These are phyloP conservation scores for Catocala fraxini DNA, from an alignment of 2,888 invertebrate species.

Conservation along the genomic window DNA sequence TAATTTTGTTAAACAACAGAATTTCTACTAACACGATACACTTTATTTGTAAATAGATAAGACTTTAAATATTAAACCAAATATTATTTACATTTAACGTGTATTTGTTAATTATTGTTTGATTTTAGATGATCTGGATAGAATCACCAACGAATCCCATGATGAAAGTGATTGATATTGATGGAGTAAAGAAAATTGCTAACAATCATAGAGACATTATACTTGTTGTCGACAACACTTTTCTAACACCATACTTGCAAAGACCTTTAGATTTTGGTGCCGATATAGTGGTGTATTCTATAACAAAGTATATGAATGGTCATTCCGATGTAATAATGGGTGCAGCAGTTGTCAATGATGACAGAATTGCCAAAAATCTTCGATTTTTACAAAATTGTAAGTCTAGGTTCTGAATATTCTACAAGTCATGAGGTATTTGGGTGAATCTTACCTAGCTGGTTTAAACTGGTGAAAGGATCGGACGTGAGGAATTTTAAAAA, in stretches of 20 bases:
- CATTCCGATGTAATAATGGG: conserved; percentile 99
- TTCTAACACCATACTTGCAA: conserved; percentile 96
- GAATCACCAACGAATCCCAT: conserved; percentile 99
- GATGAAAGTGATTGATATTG: conserved; percentile 96
- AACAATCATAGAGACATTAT: conserved; percentile 59
- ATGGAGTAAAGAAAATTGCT: conserved; percentile 88
- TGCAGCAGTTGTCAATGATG: conserved; percentile 91
- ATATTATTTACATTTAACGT: no score
- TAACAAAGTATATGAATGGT: conserved; percentile 99
- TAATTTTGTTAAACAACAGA: no score
- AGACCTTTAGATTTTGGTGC: conserved; percentile 96
- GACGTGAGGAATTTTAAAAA: no score
- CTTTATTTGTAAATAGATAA: no score
- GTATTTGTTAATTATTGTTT: conserved; percentile 10
- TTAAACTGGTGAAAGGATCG: no score
- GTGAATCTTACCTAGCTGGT: no score
- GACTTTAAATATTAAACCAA: no score
- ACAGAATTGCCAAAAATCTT: conserved; percentile 90
- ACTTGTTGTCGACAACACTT: conserved; percentile 48
- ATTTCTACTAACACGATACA: no score
- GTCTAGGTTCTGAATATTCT: conserved; percentile 9
- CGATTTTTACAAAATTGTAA: conserved; percentile 96
- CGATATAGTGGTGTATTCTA: conserved; percentile 96
- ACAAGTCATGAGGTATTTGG: no score
- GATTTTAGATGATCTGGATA: conserved; percentile 94